phyloP scores from a whole-genome alignment of 37 sponge, comb jelly and placozoan species.

The Hexactinellida sp. region DNA sequence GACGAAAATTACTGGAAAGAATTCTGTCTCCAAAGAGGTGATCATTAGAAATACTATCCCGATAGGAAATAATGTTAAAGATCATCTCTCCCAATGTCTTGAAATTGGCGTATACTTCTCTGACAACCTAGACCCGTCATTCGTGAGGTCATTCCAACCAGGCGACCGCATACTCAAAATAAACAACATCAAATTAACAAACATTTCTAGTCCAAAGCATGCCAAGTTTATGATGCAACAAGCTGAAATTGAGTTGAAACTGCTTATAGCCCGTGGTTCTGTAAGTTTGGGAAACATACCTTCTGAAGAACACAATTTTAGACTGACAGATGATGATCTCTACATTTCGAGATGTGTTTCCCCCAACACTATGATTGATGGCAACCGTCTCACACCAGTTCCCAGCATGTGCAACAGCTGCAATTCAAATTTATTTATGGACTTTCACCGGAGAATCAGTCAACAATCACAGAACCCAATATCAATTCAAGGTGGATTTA shows the following conservation, averaged over 20 bases:
- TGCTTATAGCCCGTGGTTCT: not conserved
- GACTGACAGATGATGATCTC: not conserved
- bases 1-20: not conserved
- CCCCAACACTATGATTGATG: not conserved
- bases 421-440: too few species aligned
- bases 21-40: not conserved
- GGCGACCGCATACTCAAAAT: not conserved
- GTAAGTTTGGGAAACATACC: not conserved
- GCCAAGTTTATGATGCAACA: not conserved
- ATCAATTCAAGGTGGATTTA: not conserved
- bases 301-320: not conserved
- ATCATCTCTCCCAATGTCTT: not conserved
- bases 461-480: not conserved
- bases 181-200: not conserved
- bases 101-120: conserved; percentile 7
- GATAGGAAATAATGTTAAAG: not conserved
- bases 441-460: not conserved
- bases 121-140: not conserved
- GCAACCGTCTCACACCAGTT: not conserved
- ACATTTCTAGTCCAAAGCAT: not conserved
- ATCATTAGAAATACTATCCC: not conserved
- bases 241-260: not conserved
- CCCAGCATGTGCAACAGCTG: not conserved
- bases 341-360: not conserved
- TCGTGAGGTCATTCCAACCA: not conserved